Evolutionary conservation across 2,888 invertebrate species (phyloP).

Genomic region (Nudaria mundana): DNA sequence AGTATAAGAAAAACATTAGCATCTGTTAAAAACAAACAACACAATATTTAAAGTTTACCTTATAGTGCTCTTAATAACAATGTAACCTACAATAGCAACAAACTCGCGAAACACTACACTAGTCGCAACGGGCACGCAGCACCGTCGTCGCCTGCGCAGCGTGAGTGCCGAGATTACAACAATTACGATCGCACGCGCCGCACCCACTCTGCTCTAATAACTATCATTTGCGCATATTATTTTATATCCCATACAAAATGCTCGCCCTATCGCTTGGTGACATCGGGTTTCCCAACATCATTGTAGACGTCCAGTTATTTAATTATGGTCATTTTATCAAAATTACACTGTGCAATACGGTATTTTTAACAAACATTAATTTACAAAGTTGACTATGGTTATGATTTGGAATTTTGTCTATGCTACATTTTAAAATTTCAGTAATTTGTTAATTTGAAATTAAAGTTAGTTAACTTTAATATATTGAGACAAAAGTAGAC

Average conservation of each 20-base stretch:
- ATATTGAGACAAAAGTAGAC: too few relatives aligned
- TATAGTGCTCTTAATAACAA: not conserved
- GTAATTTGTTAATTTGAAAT: too few relatives aligned
- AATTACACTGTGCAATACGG: too few relatives aligned
- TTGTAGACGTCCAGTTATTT: slow-evolving; percentile 17
- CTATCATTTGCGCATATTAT: slow-evolving; percentile 78
- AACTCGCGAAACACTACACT: slow-evolving; percentile 29
- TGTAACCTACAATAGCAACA: slow-evolving; percentile 20
- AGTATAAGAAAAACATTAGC: too few relatives aligned
- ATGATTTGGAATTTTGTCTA: too few relatives aligned
- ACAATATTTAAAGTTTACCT: too few relatives aligned
- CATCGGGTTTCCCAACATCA: slow-evolving; percentile 40
- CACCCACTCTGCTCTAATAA: slow-evolving; percentile 66
- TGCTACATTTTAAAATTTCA: too few relatives aligned
- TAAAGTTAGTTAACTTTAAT: too few relatives aligned
- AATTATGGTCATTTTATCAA: slow-evolving; percentile 8
- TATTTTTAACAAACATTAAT: too few relatives aligned
- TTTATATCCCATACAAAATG: slow-evolving; percentile 71
- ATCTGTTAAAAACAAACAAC: too few relatives aligned
- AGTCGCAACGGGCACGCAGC: slow-evolving; percentile 22
- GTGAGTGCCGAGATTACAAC: slow-evolving; percentile 68
- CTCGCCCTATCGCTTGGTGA: slow-evolving; percentile 58
- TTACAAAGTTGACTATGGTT: too few relatives aligned
- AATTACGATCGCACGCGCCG: slow-evolving; percentile 74
- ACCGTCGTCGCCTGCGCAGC: slow-evolving; percentile 43